Conservation (phyloP, 2,888 invertebrate genomes). For the Dascillus cervinus region DNA sequence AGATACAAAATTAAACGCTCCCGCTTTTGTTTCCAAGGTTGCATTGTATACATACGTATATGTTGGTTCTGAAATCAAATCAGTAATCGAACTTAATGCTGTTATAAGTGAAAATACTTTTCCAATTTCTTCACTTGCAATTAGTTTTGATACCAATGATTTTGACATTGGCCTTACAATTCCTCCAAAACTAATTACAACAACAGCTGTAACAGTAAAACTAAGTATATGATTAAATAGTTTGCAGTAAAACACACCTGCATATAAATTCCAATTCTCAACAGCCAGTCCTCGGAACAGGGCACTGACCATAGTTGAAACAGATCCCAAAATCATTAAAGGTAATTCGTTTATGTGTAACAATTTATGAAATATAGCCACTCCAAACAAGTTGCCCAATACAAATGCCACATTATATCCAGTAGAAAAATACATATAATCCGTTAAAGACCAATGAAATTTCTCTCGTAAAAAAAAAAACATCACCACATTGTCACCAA, state of each 20-base stretch:
- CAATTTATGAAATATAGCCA: slow-evolving; percentile 49
- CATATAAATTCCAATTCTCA: slow-evolving; percentile 47
- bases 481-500: slow-evolving; percentile 22
- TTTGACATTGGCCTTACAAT: slow-evolving; percentile 51
- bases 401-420: slow-evolving; percentile 46
- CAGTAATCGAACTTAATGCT: slow-evolving; percentile 55
- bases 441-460: slow-evolving; percentile 57
- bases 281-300: slow-evolving; percentile 38
- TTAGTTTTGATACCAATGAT: slow-evolving; percentile 53
- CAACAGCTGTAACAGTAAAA: slow-evolving; percentile 36
- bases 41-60: slow-evolving; percentile 57
- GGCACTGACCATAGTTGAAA: slow-evolving; percentile 5
- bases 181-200: slow-evolving; percentile 46
- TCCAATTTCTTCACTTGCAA: slow-evolving; percentile 52
- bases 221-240: not conserved
- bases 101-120: slow-evolving; percentile 60
- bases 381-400: slow-evolving; percentile 51
- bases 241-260: slow-evolving; percentile 33
- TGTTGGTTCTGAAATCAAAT: slow-evolving; percentile 53
- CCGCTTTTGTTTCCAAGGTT: slow-evolving; percentile 51
- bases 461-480: slow-evolving; percentile 57
- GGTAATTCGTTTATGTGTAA: slow-evolving; percentile 42
- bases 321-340: slow-evolving; percentile 40
- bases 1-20: slow-evolving; percentile 51
- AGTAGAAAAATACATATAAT: slow-evolving; percentile 54